These are phyloP conservation scores for Epirrita christyi DNA, from an alignment of 2,888 invertebrate species.

Conservation along the genomic window DNA sequence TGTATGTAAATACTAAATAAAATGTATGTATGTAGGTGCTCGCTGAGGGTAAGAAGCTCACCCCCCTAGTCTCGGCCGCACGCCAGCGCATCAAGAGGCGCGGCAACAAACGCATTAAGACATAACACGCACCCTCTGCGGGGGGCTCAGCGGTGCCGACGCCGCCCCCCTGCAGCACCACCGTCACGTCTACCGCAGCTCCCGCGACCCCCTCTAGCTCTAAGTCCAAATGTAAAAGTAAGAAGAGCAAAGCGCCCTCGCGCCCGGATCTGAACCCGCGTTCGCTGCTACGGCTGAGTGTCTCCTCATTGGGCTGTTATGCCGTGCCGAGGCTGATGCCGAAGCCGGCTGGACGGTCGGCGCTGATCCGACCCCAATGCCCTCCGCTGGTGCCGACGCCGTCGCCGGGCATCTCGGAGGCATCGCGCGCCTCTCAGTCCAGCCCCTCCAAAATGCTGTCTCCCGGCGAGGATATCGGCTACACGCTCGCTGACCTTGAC, in stretches of 20 bases:
- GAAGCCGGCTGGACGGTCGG: background rate
- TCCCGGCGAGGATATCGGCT: constrained; percentile 58
- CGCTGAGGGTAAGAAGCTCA: constrained; percentile 95
- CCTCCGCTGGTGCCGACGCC: constrained; percentile 44
- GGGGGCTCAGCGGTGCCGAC: constrained; percentile 88
- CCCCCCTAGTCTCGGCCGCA: constrained; percentile 95
- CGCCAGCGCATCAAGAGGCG: constrained; percentile 90
- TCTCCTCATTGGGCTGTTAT: constrained; percentile 4
- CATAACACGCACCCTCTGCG: constrained; percentile 63
- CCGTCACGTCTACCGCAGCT: background rate
- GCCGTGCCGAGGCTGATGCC: constrained; percentile 2
- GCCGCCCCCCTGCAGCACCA: constrained; percentile 72
- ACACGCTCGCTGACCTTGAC: constrained; percentile 62
- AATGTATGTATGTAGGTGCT: too few relatives aligned
- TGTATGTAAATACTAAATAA: too few relatives aligned
- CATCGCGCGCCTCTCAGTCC: constrained; percentile 91
- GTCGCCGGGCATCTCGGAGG: constrained; percentile 17
- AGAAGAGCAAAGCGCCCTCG: constrained; percentile 1
- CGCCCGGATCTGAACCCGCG: background rate
- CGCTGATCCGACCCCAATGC: too few relatives aligned
- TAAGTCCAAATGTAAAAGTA: constrained; percentile 16
- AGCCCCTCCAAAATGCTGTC: constrained; percentile 79
- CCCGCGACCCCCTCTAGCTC: constrained; percentile 7
- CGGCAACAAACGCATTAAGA: constrained; percentile 83
- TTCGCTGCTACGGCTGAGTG: background rate